A percentile compares a stretch with the other conserved stretches of the same genome.
These are phyloP conservation scores for Platanista minor DNA, from an alignment of 2,113 vertebrate genomes.

Conservation along the genomic window DNA sequence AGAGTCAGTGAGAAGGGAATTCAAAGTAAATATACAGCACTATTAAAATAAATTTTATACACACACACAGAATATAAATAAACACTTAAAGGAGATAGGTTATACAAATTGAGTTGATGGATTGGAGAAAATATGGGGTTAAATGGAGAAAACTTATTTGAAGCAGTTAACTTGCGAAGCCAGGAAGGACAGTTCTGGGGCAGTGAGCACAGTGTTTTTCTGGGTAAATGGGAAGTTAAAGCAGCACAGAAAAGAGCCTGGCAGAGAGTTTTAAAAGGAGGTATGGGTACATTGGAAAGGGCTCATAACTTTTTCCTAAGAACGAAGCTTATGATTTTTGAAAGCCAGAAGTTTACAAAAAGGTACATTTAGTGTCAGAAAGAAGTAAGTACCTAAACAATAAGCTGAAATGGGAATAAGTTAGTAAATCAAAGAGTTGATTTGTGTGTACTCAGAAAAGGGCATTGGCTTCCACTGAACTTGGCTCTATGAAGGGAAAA, in stretches of 20 bases:
- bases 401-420: not conserved
- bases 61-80: constrained; percentile 28
- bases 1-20: constrained; percentile 28
- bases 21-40: constrained; percentile 41
- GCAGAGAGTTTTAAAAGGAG: not conserved
- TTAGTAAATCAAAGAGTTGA: not conserved
- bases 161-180: not conserved
- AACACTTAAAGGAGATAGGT: not conserved
- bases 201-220: not conserved
- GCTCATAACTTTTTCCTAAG: not conserved
- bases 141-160: constrained; percentile 1
- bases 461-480: not conserved
- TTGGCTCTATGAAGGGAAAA: constrained; percentile 4
- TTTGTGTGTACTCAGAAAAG: constrained; percentile 34
- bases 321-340: not conserved
- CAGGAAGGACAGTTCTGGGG: not conserved
- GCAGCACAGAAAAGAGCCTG: not conserved
- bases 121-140: not conserved
- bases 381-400: not conserved
- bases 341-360: not conserved
- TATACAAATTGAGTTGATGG: not conserved
- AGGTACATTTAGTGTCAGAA: not conserved
- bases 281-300: not conserved
- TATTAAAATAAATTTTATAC: constrained; percentile 49
- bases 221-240: not conserved